Base-by-base conservation (phyloP, 2,113 vertebrate genomes). In the Panthera tigris region DNA sequence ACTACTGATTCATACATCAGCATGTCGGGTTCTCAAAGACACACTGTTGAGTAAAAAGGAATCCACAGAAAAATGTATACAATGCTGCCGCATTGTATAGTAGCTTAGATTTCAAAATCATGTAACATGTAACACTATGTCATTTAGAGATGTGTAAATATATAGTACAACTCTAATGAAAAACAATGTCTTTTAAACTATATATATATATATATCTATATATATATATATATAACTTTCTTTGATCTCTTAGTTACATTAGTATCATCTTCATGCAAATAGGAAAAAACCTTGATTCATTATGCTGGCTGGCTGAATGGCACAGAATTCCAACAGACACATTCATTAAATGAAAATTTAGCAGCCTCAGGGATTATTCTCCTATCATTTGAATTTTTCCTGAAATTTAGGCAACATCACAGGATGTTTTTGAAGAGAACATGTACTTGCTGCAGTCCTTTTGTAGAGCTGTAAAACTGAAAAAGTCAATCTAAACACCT, bases 401-500 rank as follows among this genome's bases (percentile, higher is more conserved):
- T 66, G 15, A 74, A 8, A 80, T 80, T 80, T 36, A 80, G 55
- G 63, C 23, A 90, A 5, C 7, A 39, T 73, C 29, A 45, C 9
- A 80, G 52, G 33, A 50, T 65, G 2, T 79, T 84, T 94, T 27
- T 74, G 41, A 78, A 95, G 87, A 25, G 90, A 93, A 91, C 41
- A 68, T 18, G 85, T 95, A 55, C 6, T 52, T 95, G 27, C 93
- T 13, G 95, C 61, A 97, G 36, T 79, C 65, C 0, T 50, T 97
- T 36, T 95, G 94, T 88, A 89, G 78, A 79, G 15, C 21, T 96
- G 1, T 84, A 13, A 1, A n/a, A 33, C 88, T 96, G 78, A 96
- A 96, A 95, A 95, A 65, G 68, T 36, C 71, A 78, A 16, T 89
- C 76, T 79, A 29, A 84, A 89, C 27, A 87, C 86, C 63, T 55